Evolutionary conservation across 2,888 invertebrate genomes (phyloP).

Genomic region (Ornithoptera alexandrae): DNA sequence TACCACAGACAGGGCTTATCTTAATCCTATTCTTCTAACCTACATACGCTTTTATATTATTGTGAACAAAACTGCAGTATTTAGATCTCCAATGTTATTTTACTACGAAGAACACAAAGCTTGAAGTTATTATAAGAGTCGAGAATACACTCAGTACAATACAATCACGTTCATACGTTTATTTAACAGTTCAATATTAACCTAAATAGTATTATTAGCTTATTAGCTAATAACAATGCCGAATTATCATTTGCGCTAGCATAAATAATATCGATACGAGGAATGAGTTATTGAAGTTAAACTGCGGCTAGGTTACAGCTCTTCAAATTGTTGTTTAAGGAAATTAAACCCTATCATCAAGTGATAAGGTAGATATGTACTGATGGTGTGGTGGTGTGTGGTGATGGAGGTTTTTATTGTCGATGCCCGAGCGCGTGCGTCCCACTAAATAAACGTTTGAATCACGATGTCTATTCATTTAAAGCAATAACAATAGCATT

Average conservation of each 20-base stretch:
- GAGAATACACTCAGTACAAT: too few species aligned
- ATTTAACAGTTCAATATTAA: not conserved
- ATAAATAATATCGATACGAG: not conserved
- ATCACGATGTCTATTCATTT: slow-evolving; percentile 16
- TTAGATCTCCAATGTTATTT: too few species aligned
- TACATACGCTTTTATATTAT: too few species aligned
- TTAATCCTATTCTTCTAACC: too few species aligned
- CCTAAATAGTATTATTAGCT: not conserved
- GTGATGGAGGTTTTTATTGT: not conserved
- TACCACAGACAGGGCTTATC: too few species aligned
- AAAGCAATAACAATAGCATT: slow-evolving; percentile 5
- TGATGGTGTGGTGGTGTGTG: not conserved
- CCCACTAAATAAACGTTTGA: slow-evolving; percentile 16
- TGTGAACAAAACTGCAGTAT: too few species aligned
- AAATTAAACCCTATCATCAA: not conserved
- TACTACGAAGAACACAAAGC: too few species aligned
- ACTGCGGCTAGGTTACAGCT: not conserved
- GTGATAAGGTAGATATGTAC: not conserved
- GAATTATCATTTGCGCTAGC: slow-evolving; percentile 6
- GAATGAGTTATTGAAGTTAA: not conserved
- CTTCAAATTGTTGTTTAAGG: not conserved
- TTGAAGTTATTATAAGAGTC: too few species aligned
- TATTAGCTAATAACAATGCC: slow-evolving; percentile 5
- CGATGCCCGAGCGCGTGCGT: slow-evolving; percentile 14
- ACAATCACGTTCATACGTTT: not conserved